Conservation (phyloP, 2,797 vertebrate genomes). For the Menidia menidia region DNA sequence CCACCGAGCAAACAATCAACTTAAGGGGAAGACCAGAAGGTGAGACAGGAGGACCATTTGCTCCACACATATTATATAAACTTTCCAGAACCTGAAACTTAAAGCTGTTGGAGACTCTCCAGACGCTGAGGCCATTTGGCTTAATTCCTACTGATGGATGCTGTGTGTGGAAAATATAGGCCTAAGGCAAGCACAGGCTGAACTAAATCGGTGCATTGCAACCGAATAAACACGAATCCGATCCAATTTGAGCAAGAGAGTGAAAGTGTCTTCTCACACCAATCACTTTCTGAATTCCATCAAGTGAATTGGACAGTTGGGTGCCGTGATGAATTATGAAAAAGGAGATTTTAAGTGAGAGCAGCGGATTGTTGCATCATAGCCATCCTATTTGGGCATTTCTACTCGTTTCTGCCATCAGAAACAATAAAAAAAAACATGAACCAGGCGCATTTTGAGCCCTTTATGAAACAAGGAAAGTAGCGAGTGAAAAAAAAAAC, state of each 20-base stretch:
- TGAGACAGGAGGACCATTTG: not conserved
- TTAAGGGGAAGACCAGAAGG: not conserved
- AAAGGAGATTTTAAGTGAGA: not conserved
- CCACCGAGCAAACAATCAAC: not conserved
- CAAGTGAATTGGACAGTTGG: not conserved
- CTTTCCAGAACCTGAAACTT: slow-evolving; percentile 65
- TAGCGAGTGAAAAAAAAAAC: no score
- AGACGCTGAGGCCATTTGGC: slow-evolving; percentile 71
- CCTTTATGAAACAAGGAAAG: no score
- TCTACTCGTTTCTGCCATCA: not conserved
- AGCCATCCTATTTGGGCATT: not conserved
- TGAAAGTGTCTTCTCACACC: no score
- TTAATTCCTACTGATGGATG: slow-evolving; percentile 60
- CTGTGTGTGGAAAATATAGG: slow-evolving; percentile 33
- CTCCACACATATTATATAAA: slow-evolving; percentile 40
- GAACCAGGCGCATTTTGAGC: no score
- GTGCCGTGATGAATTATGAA: not conserved
- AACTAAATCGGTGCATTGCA: slow-evolving; percentile 2
- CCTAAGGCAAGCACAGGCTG: slow-evolving; percentile 10
- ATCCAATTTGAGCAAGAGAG: no score
- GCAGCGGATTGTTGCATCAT: not conserved
- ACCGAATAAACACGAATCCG: not conserved
- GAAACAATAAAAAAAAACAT: not conserved
- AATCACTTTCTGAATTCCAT: no score
- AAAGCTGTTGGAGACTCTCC: slow-evolving; percentile 65